Evolutionary conservation across 2,888 invertebrate genomes (phyloP), one percentile per base, ranked within the genome.

Genomic region (Plagodis pulveraria): DNA sequence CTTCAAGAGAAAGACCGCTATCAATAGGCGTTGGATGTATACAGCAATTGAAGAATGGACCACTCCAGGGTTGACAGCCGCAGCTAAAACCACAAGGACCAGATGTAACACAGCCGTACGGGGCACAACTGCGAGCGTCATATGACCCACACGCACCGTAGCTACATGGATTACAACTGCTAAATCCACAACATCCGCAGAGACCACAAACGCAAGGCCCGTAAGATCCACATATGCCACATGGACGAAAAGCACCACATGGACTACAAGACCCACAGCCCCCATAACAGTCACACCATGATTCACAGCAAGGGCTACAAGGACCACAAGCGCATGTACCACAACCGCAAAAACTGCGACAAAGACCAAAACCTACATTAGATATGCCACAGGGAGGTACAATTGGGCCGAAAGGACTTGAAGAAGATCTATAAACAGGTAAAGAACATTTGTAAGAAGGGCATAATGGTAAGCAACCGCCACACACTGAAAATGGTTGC

Each of bases 371-470:
- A 2, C 56, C 12, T 0, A 60, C 58, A 5, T 54, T 59, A 10
- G 41, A 51, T 43, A 51, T 43, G 1, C 57, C 62, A 48, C 61
- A 63, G 0, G 64, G 61, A 1, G 67, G 67, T 2, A 69, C 68
- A 12, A 67, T 67, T 5, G 76, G 72, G 8, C 72, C 71, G 57
- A 71, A 74, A 0, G 71, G 67, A 5, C 72, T 61, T 48, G 71
- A 44, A 32, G 6, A 52, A 11, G 51, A 2, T 32, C 47, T 46
- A 10, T 11, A 36, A 6, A 9, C 9, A 22, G 34, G 36, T 9
- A 36, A 6, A 22, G 57, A 51, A 35, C 47, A 11, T 7, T 84
- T 83, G 62, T 86, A 84, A 0, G 87, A 87, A 0, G 87, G 86
- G 0, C 46, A 46, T 6, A 56, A 22, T 5, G 89, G 89, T 0